phyloP scores from a whole-genome alignment of 2,797 vertebrate species.

The Chelonia mydas region DNA sequence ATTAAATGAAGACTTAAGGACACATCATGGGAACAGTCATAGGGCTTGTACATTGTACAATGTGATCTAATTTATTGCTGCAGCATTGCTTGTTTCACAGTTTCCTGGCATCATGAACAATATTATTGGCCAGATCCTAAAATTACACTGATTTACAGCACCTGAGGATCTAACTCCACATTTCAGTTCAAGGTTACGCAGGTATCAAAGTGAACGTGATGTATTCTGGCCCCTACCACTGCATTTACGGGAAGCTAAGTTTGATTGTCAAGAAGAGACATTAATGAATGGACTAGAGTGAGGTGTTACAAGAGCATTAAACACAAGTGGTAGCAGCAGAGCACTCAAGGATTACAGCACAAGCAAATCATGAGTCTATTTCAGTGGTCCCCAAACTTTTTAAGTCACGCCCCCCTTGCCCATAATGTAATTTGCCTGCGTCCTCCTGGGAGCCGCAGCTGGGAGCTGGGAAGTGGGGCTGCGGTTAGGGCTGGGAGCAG shows the following conservation, averaged over 20 bases:
- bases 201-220: neutral
- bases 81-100: constrained; percentile 8
- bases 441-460: too few relatives aligned
- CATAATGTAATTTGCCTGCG: too few relatives aligned
- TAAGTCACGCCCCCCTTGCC: too few relatives aligned
- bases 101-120: constrained; percentile 43
- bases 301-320: constrained; percentile 22
- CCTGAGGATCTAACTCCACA: neutral
- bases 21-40: constrained; percentile 62
- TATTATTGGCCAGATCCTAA: neutral
- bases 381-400: too few relatives aligned
- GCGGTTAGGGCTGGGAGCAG: too few relatives aligned
- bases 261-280: neutral
- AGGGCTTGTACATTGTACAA: neutral
- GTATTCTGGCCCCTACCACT: neutral
- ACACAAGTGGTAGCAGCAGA: neutral
- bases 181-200: accelerated
- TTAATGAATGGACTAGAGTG: neutral
- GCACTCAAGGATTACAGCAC: neutral
- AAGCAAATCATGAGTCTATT: neutral
- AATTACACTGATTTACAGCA: accelerated
- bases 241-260: neutral
- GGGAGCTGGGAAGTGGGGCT: too few relatives aligned
- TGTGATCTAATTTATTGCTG: constrained; percentile 37
- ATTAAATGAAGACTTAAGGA: constrained; percentile 40